A percentile compares a stretch with the other conserved stretches of the same genome.
Evolutionary conservation across 1,140 invertebrate species (phyloP).

Genomic region (Drosophila watanabei): DNA sequence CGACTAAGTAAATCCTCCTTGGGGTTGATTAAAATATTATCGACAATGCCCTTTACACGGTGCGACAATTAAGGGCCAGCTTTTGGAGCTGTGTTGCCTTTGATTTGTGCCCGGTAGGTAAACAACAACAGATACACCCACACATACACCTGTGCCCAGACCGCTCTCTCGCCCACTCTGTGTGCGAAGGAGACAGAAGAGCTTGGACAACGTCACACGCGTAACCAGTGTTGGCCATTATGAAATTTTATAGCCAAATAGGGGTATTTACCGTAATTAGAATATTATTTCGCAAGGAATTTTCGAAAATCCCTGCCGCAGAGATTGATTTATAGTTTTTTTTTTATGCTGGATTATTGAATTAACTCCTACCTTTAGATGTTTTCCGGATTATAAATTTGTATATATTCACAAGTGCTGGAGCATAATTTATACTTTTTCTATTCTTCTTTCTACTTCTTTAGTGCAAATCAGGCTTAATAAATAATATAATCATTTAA

Average conservation of each 20-base stretch:
- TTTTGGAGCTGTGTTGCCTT: not conserved
- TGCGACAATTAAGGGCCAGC: not conserved
- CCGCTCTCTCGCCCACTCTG: constrained; percentile 14
- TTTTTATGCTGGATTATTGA: no score
- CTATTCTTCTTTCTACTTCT: no score
- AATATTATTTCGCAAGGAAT: not conserved
- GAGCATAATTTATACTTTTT: no score
- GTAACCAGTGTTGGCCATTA: constrained; percentile 1
- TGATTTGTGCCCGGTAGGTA: constrained; percentile 1
- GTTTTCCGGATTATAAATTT: not conserved
- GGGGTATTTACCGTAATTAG: not conserved
- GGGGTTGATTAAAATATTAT: constrained; percentile 7
- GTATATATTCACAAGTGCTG: no score
- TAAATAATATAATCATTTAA: no score
- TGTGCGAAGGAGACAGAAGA: not conserved
- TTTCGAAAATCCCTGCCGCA: not conserved
- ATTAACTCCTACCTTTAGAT: no score
- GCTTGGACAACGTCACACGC: constrained; percentile 37
- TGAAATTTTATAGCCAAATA: not conserved
- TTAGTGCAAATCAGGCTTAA: no score
- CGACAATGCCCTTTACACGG: not conserved
- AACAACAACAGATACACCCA: constrained; percentile 27
- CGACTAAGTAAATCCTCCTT: not conserved
- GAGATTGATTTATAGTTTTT: no score
- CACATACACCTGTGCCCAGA: not conserved